Base-by-base conservation (phyloP, 2,888 invertebrate genomes). In the Noctua comes region DNA sequence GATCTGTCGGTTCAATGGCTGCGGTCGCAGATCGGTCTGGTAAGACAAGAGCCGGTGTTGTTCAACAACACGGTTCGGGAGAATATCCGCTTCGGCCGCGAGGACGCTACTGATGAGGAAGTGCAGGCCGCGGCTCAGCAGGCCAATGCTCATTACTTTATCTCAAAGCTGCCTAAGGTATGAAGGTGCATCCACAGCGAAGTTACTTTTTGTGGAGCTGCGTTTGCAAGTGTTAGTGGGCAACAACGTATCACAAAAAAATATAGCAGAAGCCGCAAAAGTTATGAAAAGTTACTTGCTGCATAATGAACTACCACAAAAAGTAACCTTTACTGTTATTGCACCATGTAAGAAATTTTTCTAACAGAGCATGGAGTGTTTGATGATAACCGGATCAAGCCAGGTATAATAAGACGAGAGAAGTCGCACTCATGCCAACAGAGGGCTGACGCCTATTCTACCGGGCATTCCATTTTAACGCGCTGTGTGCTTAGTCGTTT, bases 1-100 rank as follows among this genome's bases (percentile, higher is more conserved):
- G 97, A 98, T 48, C 93, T 99, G 46, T 98, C 99, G 88, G 97
- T 99, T 2, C 97, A 97, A 31, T 98, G 98, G 98, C 93, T 98
- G 62, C 97, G 99, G 71, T 96, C 97, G 43, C 98, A 98, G 89
- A 98, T 99, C 77, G 99, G 99, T 0, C 97, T 99, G 16, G 99
- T 99, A 27, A 36, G 88, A 1, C 88, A 88, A 51, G 88, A 88
- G 64, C 88, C 88, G 13, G 7, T 99, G 16, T 96, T 99, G 31
- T 99, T 99, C 92, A 98, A 98, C 81, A 98, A 98, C 66, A 98
- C 98, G 3, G 98, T 99, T 71, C 97, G 97, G 18, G 98, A 99
- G 91, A 99, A 99, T 93, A 99, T 99, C 85, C 96, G 98, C 31
- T 98, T 98, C 91, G 99, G 99, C 0, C 96, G 97, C 64, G 96